Evolutionary conservation across 2,113 vertebrate species (phyloP), one percentile per base, ranked within the genome.

Genomic region (Nibea coibor): DNA sequence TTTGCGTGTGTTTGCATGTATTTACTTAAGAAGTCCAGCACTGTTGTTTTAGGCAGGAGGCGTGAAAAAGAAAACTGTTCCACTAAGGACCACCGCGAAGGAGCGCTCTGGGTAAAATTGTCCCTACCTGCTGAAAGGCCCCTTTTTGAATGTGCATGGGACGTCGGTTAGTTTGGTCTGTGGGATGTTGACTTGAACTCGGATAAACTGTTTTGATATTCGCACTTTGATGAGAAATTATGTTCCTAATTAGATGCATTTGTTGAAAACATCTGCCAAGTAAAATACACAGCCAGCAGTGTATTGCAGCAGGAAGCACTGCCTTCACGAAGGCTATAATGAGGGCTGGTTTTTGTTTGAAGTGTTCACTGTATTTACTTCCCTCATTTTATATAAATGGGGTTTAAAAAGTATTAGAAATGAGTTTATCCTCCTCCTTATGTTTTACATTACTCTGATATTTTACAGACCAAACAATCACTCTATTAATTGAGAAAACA

Each of bases 31-130:
- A 26, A 39, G 65, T 39, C 31, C 63, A 22, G 58, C 47, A 71
- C 42, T 90, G 85, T 88, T 84, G 88, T 87, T 90, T 87, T 83
- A 93, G 85, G 92, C 81, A 87, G 66, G 15, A 81, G 69, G 86
- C 78, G 81, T 90, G 86, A 88, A 86, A 78, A 83, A 80, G 64
- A 80, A 87, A 89, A 74, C 76, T 43, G n/a, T 83, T 83, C 53
- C 11, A 0, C 31, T 59, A 26, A 74, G 82, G 87, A 93, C 90
- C 91, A 84, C 89, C 84, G 0, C 2, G 83, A 59, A 70, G 66
- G 47, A 75, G 76, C 62, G 59, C 66, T 78, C 48, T 78, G 80
- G 75, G 82, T 81, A 72, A 71, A 79, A 82, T 53, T 50, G 54
- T 79, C 45, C 69, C 70, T 51, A 28, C 65, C 43, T 78, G 24